Evolutionary conservation across 2,113 vertebrate genomes (phyloP).

Genomic region (Sinosuthora webbiana): DNA sequence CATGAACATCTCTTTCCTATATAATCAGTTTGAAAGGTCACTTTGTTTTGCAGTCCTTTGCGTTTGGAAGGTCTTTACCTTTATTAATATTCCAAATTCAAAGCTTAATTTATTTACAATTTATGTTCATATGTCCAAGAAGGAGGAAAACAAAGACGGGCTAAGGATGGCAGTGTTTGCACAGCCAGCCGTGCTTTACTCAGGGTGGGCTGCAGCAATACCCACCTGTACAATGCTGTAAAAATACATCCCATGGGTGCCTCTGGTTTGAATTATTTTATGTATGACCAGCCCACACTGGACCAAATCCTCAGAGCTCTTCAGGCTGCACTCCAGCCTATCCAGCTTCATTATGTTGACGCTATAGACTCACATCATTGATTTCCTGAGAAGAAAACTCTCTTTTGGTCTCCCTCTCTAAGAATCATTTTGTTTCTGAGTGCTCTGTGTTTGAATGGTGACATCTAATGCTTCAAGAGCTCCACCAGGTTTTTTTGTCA

Average conservation of each 20-base stretch:
- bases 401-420: background rate
- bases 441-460: background rate
- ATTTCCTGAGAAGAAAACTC: background rate
- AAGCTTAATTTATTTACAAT: background rate
- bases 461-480: background rate
- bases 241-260: background rate
- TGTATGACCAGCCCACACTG: background rate
- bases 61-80: background rate
- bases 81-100: background rate
- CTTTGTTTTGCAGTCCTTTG: background rate
- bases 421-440: background rate
- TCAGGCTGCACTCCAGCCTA: background rate
- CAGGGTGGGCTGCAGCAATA: background rate
- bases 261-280: background rate
- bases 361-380: background rate
- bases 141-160: background rate
- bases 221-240: no score
- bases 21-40: background rate
- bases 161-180: background rate
- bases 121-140: background rate
- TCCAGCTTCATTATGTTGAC: background rate
- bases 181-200: background rate
- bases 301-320: background rate
- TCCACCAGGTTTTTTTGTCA: background rate
- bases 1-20: background rate